Evolutionary conservation across 1,140 invertebrate species (phyloP), one percentile per base, ranked within the genome.

Genomic region (Hycleus phaleratus): DNA sequence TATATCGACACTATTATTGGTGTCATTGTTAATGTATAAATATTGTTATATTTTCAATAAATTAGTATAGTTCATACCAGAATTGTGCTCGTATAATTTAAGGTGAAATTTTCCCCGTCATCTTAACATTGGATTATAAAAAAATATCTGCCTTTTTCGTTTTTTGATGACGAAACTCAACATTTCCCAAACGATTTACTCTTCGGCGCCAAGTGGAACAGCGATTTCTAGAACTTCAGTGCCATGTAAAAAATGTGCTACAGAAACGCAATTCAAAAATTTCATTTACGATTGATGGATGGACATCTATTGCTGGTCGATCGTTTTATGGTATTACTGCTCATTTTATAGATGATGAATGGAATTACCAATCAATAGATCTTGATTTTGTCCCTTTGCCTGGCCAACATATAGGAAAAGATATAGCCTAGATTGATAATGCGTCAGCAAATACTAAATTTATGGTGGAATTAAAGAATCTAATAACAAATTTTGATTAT

Each of bases 211-310:
- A 18, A 18, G 18, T 1, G 1, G 18, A 18, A 18, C 18, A 18
- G 18, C 0, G 18, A 62, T 66, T 63, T 66, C 44, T 59, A 64
- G 48, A 62, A 45, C 58, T 70, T 44, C 59, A 68, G 62, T 52
- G 54, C 49, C 58, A 59, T 62, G 50, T 68, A 46, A 68, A 65
- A 58, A 45, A 61, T 64, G 54, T 53, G 62, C 62, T 62, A 56
- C 49, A 65, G 63, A 56, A 68, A 62, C 61, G 58, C 46, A 58
- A 58, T 60, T 73, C 64, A 46, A 71, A 68, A 64, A 67, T 71
- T 43, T 69, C 67, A n/a, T 71, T 71, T 64, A 70, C 70, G 38
- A 64, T 71, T 60, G 69, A 73, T 68, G 68, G 62, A 48, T 73
- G 65, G 68, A 68, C 67, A 51, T 68, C 65, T 46, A 61, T 65